Evolutionary conservation across 2,797 vertebrate species (phyloP), one percentile per base, ranked within the genome.

Genomic region (Fringilla coelebs): DNA sequence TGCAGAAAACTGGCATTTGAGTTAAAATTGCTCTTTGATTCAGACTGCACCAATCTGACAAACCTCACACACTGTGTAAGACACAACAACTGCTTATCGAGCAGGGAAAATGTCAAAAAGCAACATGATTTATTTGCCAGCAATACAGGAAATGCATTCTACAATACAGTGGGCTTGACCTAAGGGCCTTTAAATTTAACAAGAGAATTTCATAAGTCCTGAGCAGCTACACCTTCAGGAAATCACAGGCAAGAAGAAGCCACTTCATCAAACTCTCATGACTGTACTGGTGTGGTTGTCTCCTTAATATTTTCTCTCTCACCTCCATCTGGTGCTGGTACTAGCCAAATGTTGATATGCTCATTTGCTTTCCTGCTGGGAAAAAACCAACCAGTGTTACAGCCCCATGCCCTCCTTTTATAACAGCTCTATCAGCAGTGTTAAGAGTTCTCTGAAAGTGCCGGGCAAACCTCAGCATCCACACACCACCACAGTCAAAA

Each of bases 11-110:
- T 92, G 85, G 48, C 55, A 57, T 94, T 89, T 95, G 58, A 71
- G 73, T 82, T 93, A 26, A 92, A 93, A 88, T 86, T 79, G 32
- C 67, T 90, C 38, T 89, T 95, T 95, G 66, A 92, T 83, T 93
- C 74, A 94, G 58, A 48, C 58, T 73, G 52, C 48, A 46, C 26
- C 52, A 29, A 46, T 41, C 51, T 88, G 89, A 95, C 79, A 94
- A 91, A 49, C 41, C 58, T 89, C 73, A 61, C 55, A 67, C 34
- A 21, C 73, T n/a, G 15, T 34, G 15, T 51, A 79, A 90, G 78
- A 51, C 45, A 60, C 22, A 40, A 43, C 55, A 75, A 75, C 77
- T 41, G 48, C 80, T 91, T 90, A 91, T 70, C 2, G 1, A 90
- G 57, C 54, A 32, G 15, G 62, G 60, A 74, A 94, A 90, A 93